These are phyloP conservation scores for Centrocercus urophasianus DNA, from an alignment of 2,113 vertebrate species.

Conservation along the genomic window DNA sequence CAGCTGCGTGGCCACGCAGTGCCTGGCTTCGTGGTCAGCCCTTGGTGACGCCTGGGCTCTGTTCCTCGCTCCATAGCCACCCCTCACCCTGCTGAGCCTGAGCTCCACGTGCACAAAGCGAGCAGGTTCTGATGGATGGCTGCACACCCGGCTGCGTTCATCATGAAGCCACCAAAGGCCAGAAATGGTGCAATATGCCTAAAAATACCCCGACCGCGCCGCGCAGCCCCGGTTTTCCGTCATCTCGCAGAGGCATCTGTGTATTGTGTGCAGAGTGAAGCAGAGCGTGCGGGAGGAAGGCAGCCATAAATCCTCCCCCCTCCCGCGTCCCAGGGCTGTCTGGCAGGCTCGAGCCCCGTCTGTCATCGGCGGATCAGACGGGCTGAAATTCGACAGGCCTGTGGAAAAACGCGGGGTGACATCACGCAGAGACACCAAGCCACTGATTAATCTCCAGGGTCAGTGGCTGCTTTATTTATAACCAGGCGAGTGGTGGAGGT, in stretches of 20 bases:
- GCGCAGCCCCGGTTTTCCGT: background rate
- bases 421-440: conserved; percentile 46
- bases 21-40: background rate
- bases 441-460: conserved; percentile 13
- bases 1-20: background rate
- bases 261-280: background rate
- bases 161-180: background rate
- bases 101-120: background rate
- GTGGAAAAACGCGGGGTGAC: conserved; percentile 63
- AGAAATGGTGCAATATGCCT: background rate
- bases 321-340: background rate
- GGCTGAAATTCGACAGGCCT: conserved; percentile 19
- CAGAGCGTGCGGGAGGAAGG: background rate
- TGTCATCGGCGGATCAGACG: background rate
- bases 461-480: conserved; percentile 45
- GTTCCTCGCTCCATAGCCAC: too few species aligned
- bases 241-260: background rate
- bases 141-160: rapidly evolving
- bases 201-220: rapidly evolving
- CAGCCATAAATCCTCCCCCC: background rate
- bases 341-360: background rate
- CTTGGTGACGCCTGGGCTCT: too few species aligned
- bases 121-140: rapidly evolving
- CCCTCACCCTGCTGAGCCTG: rapidly evolving
- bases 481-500: background rate